A percentile compares a stretch with the other conserved stretches of the same genome.
Evolutionary conservation across 2,888 invertebrate species (phyloP).

Genomic region (Apoderus coryli): DNA sequence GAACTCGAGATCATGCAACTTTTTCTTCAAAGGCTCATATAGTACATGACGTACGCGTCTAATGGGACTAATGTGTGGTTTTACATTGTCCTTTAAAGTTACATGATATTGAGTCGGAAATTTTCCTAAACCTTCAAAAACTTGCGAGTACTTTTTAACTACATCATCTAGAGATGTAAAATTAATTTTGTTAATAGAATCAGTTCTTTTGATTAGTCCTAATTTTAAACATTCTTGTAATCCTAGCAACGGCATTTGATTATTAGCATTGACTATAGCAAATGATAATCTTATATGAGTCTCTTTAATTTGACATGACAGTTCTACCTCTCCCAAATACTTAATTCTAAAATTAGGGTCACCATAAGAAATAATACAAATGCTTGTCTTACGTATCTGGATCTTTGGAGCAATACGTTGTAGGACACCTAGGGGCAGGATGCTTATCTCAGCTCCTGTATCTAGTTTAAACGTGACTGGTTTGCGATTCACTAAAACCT

Average conservation of each 20-base stretch:
- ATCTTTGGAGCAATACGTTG: no score
- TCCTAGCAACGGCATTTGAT: conserved; percentile 10
- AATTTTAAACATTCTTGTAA: conserved; percentile 9
- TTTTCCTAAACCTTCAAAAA: conserved; percentile 13
- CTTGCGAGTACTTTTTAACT: conserved; percentile 6
- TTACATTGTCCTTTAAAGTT: conserved; percentile 12
- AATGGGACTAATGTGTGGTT: conserved; percentile 9
- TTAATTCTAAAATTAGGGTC: conserved; percentile 9
- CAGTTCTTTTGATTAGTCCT: conserved; percentile 10
- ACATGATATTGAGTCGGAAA: conserved; percentile 15
- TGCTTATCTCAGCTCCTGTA: conserved; percentile 14
- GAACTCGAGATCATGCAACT: conserved; percentile 7
- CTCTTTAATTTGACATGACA: background rate
- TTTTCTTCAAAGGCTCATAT: conserved; percentile 9
- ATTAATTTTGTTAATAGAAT: no score
- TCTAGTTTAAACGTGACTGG: conserved; percentile 13
- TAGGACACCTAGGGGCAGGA: no score
- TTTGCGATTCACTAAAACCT: conserved; percentile 10
- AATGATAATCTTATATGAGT: conserved; percentile 2
- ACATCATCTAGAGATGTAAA: no score
- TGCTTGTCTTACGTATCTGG: no score
- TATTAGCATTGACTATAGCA: conserved; percentile 8
- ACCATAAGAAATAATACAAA: conserved; percentile 13
- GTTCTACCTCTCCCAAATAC: conserved; percentile 8
- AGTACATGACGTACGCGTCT: conserved; percentile 8